Base-by-base conservation (phyloP, 2,797 vertebrate genomes). In the Sarcophilus harrisii region DNA sequence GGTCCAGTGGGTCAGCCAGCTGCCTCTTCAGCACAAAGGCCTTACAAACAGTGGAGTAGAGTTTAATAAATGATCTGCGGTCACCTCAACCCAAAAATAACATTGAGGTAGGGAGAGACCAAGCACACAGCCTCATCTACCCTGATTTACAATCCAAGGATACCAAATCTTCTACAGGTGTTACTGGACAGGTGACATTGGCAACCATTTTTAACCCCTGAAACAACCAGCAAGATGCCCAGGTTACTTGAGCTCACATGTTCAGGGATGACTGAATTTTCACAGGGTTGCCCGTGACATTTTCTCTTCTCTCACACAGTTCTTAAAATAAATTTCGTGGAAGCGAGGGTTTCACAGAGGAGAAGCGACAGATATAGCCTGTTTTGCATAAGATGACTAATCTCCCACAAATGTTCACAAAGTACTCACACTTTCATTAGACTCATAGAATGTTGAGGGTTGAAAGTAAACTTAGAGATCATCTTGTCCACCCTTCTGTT, bases 351-450 rank as follows among this genome's bases (percentile, higher is more conserved):
- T 98, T 97, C 95, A 91, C 96, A 96, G 92, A 92, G n/a, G 92
- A 97, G 95, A 96, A 95, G 96, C 95, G 98, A 96, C 97, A 96
- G 95, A 96, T 98, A 98, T 97, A 97, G 95, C 95, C 96, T 96
- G 96, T 92, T 97, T 97, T 96, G 93, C 96, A 95, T 96, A 97
- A 96, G 97, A 97, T 97, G 98, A 98, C 97, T 97, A 97, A 97
- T 96, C 96, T 62, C 92, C 94, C 57, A 58, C 96, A 97, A 97
- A 96, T 94, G 94, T 95, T 96, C 96, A 91, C 95, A 93, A 92
- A 90, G 90, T 16, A 55, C 32, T 90, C 73, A 87, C 73, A 87
- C 73, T 87, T 87, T 49, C 38, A 87, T 87, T 87, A 45, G 38
- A 87, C 73, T 87, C 73, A 49, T 45, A 87, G 38, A 87, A 87